These are phyloP conservation scores for Drosophila paracracens DNA, from an alignment of 2,888 invertebrate genomes.

Conservation along the genomic window DNA sequence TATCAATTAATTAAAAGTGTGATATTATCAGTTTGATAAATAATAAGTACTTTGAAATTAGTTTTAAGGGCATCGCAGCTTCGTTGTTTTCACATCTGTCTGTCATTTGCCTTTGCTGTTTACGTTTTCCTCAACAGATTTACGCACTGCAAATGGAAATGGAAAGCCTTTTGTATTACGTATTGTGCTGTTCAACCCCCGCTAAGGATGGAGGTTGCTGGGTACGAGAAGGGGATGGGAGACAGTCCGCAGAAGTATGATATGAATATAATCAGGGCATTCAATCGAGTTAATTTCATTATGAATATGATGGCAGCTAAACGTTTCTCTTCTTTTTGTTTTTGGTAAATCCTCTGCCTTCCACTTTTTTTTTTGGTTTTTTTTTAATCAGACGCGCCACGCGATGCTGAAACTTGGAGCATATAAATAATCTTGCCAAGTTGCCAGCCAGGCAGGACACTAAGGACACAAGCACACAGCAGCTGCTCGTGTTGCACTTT, in stretches of 20 bases:
- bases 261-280: constrained; percentile 80
- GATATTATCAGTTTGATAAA: neutral
- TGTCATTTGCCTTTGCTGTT: neutral
- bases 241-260: constrained; percentile 60
- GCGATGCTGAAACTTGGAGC: constrained; percentile 52
- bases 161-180: constrained; percentile 28
- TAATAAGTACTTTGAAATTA: neutral
- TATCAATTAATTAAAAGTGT: neutral
- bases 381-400: constrained; percentile 50
- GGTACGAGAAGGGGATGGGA: neutral
- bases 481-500: constrained; percentile 70
- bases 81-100: neutral
- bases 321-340: constrained; percentile 41
- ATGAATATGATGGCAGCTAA: constrained; percentile 70
- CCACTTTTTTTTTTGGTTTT: constrained; percentile 7
- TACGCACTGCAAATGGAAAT: constrained; percentile 48
- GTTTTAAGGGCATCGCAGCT: constrained; percentile 22
- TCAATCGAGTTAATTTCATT: constrained; percentile 79
- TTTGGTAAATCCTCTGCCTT: neutral
- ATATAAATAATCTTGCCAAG: constrained; percentile 76
- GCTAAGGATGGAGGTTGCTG: neutral
- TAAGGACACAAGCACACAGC: constrained; percentile 43
- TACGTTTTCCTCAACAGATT: constrained; percentile 26
- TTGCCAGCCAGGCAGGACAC: constrained; percentile 56
- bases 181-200: constrained; percentile 9